Base-by-base conservation (phyloP, 2,113 vertebrate genomes). In the Geococcyx californianus region DNA sequence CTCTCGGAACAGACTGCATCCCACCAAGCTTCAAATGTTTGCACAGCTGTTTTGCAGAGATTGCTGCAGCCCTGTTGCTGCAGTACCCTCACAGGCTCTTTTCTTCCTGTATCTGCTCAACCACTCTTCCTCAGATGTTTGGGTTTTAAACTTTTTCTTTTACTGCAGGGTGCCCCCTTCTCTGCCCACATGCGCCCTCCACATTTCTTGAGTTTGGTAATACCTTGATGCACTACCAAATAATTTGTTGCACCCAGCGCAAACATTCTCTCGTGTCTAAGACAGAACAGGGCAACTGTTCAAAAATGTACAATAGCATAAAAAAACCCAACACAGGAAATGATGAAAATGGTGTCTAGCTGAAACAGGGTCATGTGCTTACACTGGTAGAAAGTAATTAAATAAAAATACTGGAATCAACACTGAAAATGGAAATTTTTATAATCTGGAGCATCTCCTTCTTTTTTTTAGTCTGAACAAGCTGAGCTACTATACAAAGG, bases 1-100 rank as follows among this genome's bases (percentile, higher is more conserved):
- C 19, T 64, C 15, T 18, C 0, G 49, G 56, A 67, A 10, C 21
- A 64, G 49, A 15, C 40, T 63, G 26, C n/a, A 31, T 75, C 89
- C 70, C 87, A 68, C 63, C 56, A 69, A 75, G 29, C 55, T 47
- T 18, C 40, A 77, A 68, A 56, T 91, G 63, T 94, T 95, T 95
- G 67, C 25, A 70, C 83, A 96, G 88, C 74, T 94, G 86, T 68
- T 84, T 8, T 78, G 66, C 54, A 60, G 55, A 40, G 74, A 20
- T 64, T 40, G 26, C 47, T 89, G 88, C 73, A 79, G 3, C 18
- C 36, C 67, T n/a, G 51, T 64, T 44, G 45, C 80, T 42, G 19
- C 86, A 26, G 49, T n/a, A 40, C 47, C 36, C 23, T 70, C 33
- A 3, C 51, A 36, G 60, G 24, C 52, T 81, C 36, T 81, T 80